phyloP scores from a whole-genome alignment of 2,113 vertebrate species.

The Hippolais icterina region DNA sequence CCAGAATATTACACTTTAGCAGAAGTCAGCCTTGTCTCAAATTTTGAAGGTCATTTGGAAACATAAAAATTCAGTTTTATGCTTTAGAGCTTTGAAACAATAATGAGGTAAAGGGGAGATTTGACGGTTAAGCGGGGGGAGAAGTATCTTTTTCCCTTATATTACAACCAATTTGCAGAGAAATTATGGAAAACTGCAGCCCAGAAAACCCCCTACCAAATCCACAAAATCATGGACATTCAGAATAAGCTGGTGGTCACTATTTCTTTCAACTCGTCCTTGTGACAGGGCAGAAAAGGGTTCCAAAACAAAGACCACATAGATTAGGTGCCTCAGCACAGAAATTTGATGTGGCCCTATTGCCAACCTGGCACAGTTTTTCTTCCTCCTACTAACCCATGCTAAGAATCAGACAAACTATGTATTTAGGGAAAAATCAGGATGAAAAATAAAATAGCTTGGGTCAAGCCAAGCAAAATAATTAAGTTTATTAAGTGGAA shows the following conservation, averaged over 20 bases:
- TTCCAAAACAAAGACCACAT: not conserved
- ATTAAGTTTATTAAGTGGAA: not conserved
- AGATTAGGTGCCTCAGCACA: not conserved
- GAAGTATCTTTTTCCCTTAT: not conserved
- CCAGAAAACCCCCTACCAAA: rapidly evolving
- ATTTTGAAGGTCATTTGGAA: constrained; percentile 75
- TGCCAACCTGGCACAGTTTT: not conserved
- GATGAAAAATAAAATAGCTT: not conserved
- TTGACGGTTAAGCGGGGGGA: not conserved
- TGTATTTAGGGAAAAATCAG: not conserved
- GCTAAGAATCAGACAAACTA: not conserved
- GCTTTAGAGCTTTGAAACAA: constrained; percentile 68
- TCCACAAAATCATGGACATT: not conserved
- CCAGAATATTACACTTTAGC: constrained; percentile 75
- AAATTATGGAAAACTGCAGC: not conserved
- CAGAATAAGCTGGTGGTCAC: not conserved
- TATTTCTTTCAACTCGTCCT: not conserved
- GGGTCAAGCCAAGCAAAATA: not conserved
- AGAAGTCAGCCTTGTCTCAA: constrained; percentile 66
- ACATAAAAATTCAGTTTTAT: constrained; percentile 72
- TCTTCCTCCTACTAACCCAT: not conserved
- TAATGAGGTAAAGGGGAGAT: constrained; percentile 48
- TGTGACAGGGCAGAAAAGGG: not conserved
- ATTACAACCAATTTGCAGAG: constrained; percentile 19
- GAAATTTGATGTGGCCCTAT: not conserved